phyloP scores from a whole-genome alignment of 2,113 vertebrate species.

The Leiothrix lutea region DNA sequence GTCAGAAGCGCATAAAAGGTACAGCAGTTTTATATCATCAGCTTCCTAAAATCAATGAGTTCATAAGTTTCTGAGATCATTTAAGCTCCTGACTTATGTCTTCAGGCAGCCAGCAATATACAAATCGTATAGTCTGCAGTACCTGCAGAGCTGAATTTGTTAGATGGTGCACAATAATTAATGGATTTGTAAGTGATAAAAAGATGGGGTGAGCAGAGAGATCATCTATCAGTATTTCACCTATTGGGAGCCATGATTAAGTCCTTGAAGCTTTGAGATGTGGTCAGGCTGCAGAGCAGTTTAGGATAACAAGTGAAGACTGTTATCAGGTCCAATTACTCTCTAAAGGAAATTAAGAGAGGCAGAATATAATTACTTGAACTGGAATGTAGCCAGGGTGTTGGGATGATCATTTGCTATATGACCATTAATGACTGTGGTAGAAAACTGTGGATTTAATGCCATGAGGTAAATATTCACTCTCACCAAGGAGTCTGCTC shows the following conservation, averaged over 20 bases:
- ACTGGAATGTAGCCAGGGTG: constrained; percentile 42
- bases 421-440: constrained; percentile 43
- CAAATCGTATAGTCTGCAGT: not conserved
- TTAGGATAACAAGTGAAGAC: constrained; percentile 36
- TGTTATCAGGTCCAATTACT: constrained; percentile 37
- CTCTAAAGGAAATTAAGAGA: constrained; percentile 51
- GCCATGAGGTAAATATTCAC: constrained; percentile 39
- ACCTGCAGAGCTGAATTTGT: not conserved
- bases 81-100: constrained; percentile 5
- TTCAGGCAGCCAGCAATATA: not conserved
- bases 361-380: constrained; percentile 59
- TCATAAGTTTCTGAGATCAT: constrained; percentile 1
- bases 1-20: not conserved
- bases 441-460: constrained; percentile 48
- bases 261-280: constrained; percentile 36
- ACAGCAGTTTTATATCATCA: not conserved
- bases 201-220: not conserved
- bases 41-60: constrained; percentile 26
- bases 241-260: constrained; percentile 31
- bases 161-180: constrained; percentile 8
- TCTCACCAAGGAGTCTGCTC: constrained; percentile 29
- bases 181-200: constrained; percentile 25
- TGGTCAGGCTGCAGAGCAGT: constrained; percentile 10
- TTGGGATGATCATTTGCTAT: constrained; percentile 48
- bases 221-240: constrained; percentile 30